Conservation (phyloP, 2,888 invertebrate genomes). For the Meiosimyza decipiens region DNA sequence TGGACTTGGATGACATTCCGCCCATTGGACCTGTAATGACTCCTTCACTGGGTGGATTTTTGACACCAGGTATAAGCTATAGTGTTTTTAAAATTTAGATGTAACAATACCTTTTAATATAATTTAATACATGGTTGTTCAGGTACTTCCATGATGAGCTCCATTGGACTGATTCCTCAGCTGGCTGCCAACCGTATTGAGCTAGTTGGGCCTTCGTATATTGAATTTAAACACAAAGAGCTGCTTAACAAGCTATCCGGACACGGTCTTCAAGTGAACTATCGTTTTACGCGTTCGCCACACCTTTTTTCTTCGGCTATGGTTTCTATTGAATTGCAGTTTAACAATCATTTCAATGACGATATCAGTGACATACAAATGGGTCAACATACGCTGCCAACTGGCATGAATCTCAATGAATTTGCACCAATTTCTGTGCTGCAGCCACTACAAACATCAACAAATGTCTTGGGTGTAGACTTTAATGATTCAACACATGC, state of each 20-base stretch:
- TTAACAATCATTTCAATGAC: slow-evolving; percentile 78
- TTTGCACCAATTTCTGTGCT: slow-evolving; percentile 77
- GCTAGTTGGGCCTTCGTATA: slow-evolving; percentile 72
- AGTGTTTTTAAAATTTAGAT: too few relatives aligned
- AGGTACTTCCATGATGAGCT: slow-evolving; percentile 40
- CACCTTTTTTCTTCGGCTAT: slow-evolving; percentile 85
- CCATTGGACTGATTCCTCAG: slow-evolving; percentile 51
- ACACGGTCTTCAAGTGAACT: slow-evolving; percentile 74
- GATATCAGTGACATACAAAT: slow-evolving; percentile 70
- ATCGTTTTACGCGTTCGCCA: slow-evolving; percentile 81
- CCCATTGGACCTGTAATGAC: slow-evolving; percentile 78
- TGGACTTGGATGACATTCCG: slow-evolving; percentile 83
- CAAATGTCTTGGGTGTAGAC: slow-evolving; percentile 84
- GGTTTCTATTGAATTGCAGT: slow-evolving; percentile 82
- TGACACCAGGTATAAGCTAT: slow-evolving; percentile 71
- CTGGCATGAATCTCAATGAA: slow-evolving; percentile 80
- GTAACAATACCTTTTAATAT: background rate
- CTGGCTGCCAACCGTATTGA: slow-evolving; percentile 67
- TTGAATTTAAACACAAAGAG: slow-evolving; percentile 72
- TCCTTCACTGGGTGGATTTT: slow-evolving; percentile 82
- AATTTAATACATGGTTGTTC: background rate
- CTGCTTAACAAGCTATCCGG: slow-evolving; percentile 79
- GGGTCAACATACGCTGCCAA: slow-evolving; percentile 69
- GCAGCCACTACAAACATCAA: slow-evolving; percentile 73
- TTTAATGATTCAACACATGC: slow-evolving; percentile 94